Conservation (phyloP, 2,888 invertebrate species). For the Pseudococcus jackbeardsleyi region DNA sequence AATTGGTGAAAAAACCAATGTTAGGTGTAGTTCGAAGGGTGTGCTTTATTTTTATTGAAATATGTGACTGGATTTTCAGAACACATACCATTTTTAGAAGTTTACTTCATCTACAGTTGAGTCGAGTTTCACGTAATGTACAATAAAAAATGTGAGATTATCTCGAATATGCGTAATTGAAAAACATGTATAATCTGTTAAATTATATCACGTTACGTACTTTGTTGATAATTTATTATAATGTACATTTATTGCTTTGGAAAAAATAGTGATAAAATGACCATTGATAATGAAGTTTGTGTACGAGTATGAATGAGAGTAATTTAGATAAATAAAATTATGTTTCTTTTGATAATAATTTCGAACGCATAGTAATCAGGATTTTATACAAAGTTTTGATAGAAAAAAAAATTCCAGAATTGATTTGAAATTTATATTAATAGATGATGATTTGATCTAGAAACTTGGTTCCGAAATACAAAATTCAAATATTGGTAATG, state of each 20-base stretch:
- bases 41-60: constrained; percentile 38
- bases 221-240: constrained; percentile 11
- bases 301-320: not conserved
- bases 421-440: no score
- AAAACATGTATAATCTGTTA: not conserved
- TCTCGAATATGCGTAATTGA: not conserved
- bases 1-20: not conserved
- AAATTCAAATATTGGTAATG: no score
- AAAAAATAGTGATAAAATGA: not conserved
- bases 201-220: not conserved
- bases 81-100: not conserved
- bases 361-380: not conserved
- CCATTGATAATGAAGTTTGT: not conserved
- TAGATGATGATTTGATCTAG: no score
- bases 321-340: constrained; percentile 2
- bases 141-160: not conserved
- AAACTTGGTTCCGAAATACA: no score
- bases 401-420: not conserved
- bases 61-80: constrained; percentile 7
- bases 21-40: not conserved
- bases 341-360: constrained; percentile 12
- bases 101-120: not conserved
- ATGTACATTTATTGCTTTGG: not conserved
- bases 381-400: not conserved
- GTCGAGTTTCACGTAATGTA: not conserved